Conservation (phyloP, 2,797 vertebrate genomes). For the Rhabdomys pumilio region DNA sequence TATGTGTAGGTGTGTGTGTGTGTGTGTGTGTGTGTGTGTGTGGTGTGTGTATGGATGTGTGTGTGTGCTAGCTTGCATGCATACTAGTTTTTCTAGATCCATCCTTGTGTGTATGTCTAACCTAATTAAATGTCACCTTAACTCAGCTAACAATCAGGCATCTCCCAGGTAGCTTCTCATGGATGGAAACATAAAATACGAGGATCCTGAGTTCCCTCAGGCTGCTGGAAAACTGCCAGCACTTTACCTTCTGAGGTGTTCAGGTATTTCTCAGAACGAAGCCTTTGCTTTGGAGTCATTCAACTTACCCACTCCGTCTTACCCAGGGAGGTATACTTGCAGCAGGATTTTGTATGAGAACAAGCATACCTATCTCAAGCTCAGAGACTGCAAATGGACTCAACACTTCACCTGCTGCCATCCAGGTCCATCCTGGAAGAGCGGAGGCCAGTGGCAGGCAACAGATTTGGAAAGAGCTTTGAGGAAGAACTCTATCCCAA, state of each 20-base stretch:
- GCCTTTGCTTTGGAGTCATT: background rate
- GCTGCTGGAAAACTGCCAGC: background rate
- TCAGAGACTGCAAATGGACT: background rate
- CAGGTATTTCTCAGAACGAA: background rate
- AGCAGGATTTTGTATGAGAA: background rate
- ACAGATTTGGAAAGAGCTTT: background rate
- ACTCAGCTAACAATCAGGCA: background rate
- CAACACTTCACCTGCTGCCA: background rate
- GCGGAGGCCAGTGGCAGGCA: too few species aligned
- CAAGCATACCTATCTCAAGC: background rate
- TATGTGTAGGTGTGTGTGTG: fast-evolving
- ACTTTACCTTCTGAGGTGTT: fast-evolving
- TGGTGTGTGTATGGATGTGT: background rate
- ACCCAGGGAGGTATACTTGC: background rate
- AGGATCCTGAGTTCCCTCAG: background rate
- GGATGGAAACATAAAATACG: background rate
- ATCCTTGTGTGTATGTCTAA: background rate
- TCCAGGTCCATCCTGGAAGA: too few species aligned
- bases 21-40: background rate
- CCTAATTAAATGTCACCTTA: background rate
- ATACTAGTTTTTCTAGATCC: background rate
- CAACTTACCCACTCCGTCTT: background rate
- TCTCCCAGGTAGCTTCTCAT: background rate
- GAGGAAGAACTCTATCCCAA: background rate
- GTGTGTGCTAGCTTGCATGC: background rate